phyloP scores from a whole-genome alignment of 1,140 invertebrate species.

The Ceratosolen fusciceps region DNA sequence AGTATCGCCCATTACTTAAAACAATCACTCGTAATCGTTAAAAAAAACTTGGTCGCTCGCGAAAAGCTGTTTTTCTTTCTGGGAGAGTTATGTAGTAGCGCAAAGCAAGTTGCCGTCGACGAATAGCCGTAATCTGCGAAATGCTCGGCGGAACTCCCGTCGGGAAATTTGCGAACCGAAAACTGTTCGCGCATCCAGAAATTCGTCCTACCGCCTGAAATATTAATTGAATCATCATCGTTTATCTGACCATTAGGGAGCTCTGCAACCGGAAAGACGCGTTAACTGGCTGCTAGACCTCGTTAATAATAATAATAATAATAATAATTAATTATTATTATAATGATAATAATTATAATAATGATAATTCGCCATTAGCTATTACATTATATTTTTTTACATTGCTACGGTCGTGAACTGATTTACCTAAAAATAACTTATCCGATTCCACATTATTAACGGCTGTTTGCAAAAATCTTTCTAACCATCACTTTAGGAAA shows the following conservation, averaged over 20 bases:
- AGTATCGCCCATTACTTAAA: slow-evolving; percentile 41
- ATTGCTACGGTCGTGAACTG: too few species aligned
- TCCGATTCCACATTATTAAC: too few species aligned
- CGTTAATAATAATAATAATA: neutral
- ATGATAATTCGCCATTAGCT: too few species aligned
- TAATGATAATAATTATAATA: too few species aligned
- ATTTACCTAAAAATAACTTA: too few species aligned
- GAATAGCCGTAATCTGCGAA: slow-evolving; percentile 31
- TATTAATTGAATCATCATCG: slow-evolving; percentile 39
- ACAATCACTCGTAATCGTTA: slow-evolving; percentile 36
- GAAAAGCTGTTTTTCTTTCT: slow-evolving; percentile 28
- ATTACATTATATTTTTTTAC: too few species aligned
- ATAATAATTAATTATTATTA: neutral
- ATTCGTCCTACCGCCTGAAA: slow-evolving; percentile 10
- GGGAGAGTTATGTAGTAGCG: slow-evolving; percentile 4
- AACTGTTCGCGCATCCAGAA: neutral
- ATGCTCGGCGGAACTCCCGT: neutral
- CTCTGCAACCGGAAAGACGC: neutral
- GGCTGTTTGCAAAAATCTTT: too few species aligned
- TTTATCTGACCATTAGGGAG: slow-evolving; percentile 21
- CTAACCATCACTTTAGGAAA: too few species aligned
- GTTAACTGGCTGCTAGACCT: neutral
- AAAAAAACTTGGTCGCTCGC: slow-evolving; percentile 14
- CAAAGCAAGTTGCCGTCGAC: neutral
- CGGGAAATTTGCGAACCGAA: neutral